A percentile compares a stretch with the other conserved stretches of the same genome.
These are phyloP conservation scores for Charaxes varanes DNA, from an alignment of 1,140 invertebrate species.

Conservation along the genomic window DNA sequence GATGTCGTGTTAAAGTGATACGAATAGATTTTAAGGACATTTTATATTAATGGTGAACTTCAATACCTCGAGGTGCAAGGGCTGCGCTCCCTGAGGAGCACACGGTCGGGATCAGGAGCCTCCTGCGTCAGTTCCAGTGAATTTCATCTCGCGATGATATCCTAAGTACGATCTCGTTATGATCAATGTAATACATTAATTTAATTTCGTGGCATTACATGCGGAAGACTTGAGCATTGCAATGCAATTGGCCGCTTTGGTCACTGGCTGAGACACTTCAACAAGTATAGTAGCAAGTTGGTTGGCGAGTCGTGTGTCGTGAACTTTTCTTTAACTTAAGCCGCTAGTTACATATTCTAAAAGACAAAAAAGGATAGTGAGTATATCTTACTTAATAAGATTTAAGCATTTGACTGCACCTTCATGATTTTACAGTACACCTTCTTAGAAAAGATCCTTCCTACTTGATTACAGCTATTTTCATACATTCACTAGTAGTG, in stretches of 20 bases:
- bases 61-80: slow-evolving; percentile 45
- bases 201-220: slow-evolving; percentile 67
- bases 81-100: slow-evolving; percentile 21
- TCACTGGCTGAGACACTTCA: slow-evolving; percentile 15
- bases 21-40: slow-evolving; percentile 46
- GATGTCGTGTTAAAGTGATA: slow-evolving; percentile 54
- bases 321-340: too few species aligned
- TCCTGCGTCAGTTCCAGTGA: slow-evolving; percentile 53
- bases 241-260: slow-evolving; percentile 46
- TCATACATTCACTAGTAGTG: too few species aligned
- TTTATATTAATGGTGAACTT: slow-evolving; percentile 59
- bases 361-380: too few species aligned
- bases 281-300: too few species aligned
- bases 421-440: too few species aligned
- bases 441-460: too few species aligned
- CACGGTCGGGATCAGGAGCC: slow-evolving; percentile 17
- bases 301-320: too few species aligned
- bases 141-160: slow-evolving; percentile 65
- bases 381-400: too few species aligned
- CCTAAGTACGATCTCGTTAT: slow-evolving; percentile 71
- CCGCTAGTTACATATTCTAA: too few species aligned
- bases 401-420: too few species aligned
- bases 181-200: slow-evolving; percentile 59
- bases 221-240: slow-evolving; percentile 60
- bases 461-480: too few species aligned